Evolutionary conservation across 35 echinoderm and acorn worm species (phyloP).

Genomic region (Patiria miniata): DNA sequence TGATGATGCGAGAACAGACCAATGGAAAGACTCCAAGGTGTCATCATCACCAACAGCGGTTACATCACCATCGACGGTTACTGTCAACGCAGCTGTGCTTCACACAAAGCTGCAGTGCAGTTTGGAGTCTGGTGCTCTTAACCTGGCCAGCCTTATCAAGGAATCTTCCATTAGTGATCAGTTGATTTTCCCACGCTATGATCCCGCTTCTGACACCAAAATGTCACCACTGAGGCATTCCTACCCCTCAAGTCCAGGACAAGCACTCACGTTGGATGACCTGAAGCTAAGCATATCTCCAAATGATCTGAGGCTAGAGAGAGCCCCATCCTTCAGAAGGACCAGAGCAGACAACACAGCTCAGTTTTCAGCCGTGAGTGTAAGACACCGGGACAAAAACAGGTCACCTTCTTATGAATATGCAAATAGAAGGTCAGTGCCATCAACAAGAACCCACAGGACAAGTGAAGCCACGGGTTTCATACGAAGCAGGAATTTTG

Average conservation of each 20-base stretch:
- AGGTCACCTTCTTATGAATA: neutral
- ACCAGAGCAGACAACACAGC: neutral
- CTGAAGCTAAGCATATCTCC: neutral
- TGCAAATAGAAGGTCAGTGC: neutral
- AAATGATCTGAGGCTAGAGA: neutral
- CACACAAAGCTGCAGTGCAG: too few relatives aligned
- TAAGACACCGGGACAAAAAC: neutral
- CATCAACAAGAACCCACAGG: too few relatives aligned
- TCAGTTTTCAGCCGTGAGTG: neutral
- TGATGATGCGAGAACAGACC: neutral
- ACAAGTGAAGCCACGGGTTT: too few relatives aligned
- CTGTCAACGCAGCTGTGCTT: too few relatives aligned
- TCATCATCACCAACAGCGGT: too few relatives aligned
- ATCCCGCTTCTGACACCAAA: conserved; percentile 15
- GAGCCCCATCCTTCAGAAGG: neutral
- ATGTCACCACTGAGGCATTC: neutral
- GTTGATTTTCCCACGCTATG: neutral
- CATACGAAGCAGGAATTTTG: too few relatives aligned
- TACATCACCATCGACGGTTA: too few relatives aligned
- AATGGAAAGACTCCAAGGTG: too few relatives aligned
- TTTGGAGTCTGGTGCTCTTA: too few relatives aligned
- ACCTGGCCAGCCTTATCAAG: too few relatives aligned
- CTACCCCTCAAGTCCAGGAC: neutral
- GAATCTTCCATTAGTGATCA: too few relatives aligned
- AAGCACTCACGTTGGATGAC: neutral